These are phyloP conservation scores for Byasa hedistus DNA, from an alignment of 2,888 invertebrate species.

Conservation along the genomic window DNA sequence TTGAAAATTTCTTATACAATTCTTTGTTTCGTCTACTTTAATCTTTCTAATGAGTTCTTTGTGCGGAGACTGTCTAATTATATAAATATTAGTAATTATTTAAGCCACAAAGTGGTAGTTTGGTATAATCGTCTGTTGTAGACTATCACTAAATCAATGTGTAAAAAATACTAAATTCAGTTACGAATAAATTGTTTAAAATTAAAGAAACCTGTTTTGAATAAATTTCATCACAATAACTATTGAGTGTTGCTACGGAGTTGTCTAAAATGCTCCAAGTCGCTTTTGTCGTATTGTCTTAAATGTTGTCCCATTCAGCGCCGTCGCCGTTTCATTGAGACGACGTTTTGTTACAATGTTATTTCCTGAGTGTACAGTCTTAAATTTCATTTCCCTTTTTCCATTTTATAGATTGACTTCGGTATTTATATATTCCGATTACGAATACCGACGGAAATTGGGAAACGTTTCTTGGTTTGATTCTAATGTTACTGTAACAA, in stretches of 20 bases:
- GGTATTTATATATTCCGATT: constrained; percentile 24
- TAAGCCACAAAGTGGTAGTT: too few species aligned
- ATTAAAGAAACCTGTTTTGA: neutral
- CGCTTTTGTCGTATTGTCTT: constrained; percentile 43
- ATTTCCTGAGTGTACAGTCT: constrained; percentile 30
- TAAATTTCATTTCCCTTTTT: constrained; percentile 29
- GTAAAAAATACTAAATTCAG: too few species aligned
- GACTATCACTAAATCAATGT: too few species aligned
- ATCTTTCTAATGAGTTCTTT: too few species aligned
- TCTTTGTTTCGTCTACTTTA: too few species aligned
- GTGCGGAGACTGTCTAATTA: too few species aligned
- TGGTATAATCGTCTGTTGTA: too few species aligned
- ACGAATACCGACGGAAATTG: constrained; percentile 3
- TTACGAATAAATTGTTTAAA: too few species aligned
- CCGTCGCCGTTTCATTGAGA: constrained; percentile 45
- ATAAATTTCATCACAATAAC: constrained; percentile 12
- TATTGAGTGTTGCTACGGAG: constrained; percentile 4
- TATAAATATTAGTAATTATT: too few species aligned
- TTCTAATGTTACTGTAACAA: neutral
- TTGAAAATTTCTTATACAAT: neutral
- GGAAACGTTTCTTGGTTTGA: constrained; percentile 8
- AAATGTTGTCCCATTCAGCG: constrained; percentile 43
- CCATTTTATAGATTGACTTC: constrained; percentile 25
- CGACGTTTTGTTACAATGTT: constrained; percentile 42
- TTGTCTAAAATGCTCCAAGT: constrained; percentile 39